Evolutionary conservation across 2,797 vertebrate genomes (phyloP).

Genomic region (Anguilla pacifica): DNA sequence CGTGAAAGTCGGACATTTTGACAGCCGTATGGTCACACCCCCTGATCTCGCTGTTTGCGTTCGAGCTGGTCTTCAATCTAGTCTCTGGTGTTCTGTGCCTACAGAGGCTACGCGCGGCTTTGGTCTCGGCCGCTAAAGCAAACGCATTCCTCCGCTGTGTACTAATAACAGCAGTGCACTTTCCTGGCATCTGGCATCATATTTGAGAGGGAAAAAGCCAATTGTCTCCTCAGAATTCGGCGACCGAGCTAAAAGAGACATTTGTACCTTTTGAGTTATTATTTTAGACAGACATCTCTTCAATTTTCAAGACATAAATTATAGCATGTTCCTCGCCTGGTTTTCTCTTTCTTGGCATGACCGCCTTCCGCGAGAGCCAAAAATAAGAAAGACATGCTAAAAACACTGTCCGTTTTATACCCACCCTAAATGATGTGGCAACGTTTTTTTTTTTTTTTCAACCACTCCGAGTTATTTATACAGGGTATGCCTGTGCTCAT

Average conservation of each 20-base stretch:
- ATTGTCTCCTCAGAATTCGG: slow-evolving; percentile 52
- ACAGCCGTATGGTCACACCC: slow-evolving; percentile 24
- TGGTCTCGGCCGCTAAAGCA: slow-evolving; percentile 42
- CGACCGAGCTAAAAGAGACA: slow-evolving; percentile 50
- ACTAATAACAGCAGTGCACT: slow-evolving; percentile 30
- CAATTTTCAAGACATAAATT: slow-evolving; percentile 69
- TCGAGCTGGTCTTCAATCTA: slow-evolving; percentile 29
- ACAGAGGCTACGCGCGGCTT: slow-evolving; percentile 37
- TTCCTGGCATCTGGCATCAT: slow-evolving; percentile 43
- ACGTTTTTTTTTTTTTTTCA: slow-evolving; percentile 39
- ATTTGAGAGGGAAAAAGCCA: slow-evolving; percentile 53
- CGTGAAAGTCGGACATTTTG: slow-evolving; percentile 39
- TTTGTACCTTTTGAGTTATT: slow-evolving; percentile 55
- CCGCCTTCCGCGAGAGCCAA: slow-evolving; percentile 55
- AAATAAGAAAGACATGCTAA: slow-evolving; percentile 68
- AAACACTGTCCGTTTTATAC: slow-evolving; percentile 65
- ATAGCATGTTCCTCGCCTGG: slow-evolving; percentile 66
- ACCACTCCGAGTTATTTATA: slow-evolving; percentile 61
- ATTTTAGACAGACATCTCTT: slow-evolving; percentile 65
- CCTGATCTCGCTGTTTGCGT: slow-evolving; percentile 37
- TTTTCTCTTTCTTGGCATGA: slow-evolving; percentile 67
- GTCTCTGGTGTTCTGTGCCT: slow-evolving; percentile 33
- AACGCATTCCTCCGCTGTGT: slow-evolving; percentile 41
- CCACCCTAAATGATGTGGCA: slow-evolving; percentile 66
- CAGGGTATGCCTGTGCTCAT: slow-evolving; percentile 53